These are phyloP conservation scores for Myotis davidii DNA, from an alignment of 2,113 vertebrate species.

Conservation along the genomic window DNA sequence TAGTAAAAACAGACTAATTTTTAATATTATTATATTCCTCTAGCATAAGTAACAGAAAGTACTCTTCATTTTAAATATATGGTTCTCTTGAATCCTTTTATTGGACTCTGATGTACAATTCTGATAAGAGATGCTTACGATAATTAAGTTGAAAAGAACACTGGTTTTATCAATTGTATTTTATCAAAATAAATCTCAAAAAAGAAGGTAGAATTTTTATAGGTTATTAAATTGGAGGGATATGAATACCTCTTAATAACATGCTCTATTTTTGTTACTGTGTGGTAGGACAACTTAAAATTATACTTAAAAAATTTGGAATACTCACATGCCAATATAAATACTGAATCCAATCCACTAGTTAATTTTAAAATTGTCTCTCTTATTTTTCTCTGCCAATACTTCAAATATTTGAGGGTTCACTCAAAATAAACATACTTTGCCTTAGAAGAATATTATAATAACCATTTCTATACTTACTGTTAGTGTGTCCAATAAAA, in stretches of 20 bases:
- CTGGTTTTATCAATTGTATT: neutral
- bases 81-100: neutral
- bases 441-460: constrained; percentile 36
- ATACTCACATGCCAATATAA: neutral
- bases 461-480: neutral
- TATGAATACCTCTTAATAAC: constrained; percentile 14
- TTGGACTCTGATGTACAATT: neutral
- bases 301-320: neutral
- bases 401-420: constrained; percentile 24
- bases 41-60: neutral
- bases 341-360: neutral
- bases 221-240: constrained; percentile 12
- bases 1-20: neutral
- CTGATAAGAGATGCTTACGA: neutral
- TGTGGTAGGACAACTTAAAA: neutral
- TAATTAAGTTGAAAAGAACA: constrained; percentile 35
- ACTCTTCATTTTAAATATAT: constrained; percentile 42
- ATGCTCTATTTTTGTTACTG: neutral
- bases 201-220: constrained; percentile 30
- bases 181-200: neutral
- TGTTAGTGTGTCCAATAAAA: constrained; percentile 30
- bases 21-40: neutral
- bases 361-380: neutral
- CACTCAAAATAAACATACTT: constrained; percentile 27
- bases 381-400: neutral